phyloP scores from a whole-genome alignment of 2,113 vertebrate species.

The Oncorhynchus mykiss region DNA sequence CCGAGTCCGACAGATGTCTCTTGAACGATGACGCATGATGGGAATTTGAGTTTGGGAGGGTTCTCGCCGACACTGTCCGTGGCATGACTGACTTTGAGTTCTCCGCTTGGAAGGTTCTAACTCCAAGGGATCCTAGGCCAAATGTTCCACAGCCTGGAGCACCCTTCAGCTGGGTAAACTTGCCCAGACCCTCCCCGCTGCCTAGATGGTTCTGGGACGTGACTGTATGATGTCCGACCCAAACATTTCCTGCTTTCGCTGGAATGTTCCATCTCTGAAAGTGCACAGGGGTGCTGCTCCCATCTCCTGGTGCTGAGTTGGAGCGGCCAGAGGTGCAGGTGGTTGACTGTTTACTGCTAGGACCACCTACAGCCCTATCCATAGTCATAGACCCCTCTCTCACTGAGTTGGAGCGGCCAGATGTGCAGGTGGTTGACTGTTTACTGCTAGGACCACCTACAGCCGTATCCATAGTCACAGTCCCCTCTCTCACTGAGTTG shows the following conservation, averaged over 20 bases:
- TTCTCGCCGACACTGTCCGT: conserved; percentile 40
- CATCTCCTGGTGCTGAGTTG: conserved; percentile 52
- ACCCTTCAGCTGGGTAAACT: conserved; percentile 65
- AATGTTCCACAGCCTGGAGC: conserved; percentile 39
- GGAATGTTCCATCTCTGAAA: conserved; percentile 50
- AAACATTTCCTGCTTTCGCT: conserved; percentile 33
- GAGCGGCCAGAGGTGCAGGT: no score
- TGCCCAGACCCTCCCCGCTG: conserved; percentile 44
- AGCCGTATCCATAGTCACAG: no score
- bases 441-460: no score
- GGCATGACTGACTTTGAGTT: conserved; percentile 29
- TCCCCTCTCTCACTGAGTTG: no score
- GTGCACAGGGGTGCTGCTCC: conserved; percentile 20
- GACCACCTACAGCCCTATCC: no score
- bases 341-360: no score
- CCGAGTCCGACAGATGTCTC: conserved; percentile 78
- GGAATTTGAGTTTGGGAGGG: conserved; percentile 31
- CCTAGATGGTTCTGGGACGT: conserved; percentile 51
- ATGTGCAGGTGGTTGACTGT: no score
- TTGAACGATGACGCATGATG: conserved; percentile 72
- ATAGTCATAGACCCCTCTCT: no score
- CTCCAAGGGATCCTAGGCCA: conserved; percentile 15
- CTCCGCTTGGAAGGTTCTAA: conserved; percentile 30
- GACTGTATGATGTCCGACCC: not conserved
- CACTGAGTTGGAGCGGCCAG: no score